phyloP scores from a whole-genome alignment of 2,113 vertebrate species.

The Aleadryas rufinucha region DNA sequence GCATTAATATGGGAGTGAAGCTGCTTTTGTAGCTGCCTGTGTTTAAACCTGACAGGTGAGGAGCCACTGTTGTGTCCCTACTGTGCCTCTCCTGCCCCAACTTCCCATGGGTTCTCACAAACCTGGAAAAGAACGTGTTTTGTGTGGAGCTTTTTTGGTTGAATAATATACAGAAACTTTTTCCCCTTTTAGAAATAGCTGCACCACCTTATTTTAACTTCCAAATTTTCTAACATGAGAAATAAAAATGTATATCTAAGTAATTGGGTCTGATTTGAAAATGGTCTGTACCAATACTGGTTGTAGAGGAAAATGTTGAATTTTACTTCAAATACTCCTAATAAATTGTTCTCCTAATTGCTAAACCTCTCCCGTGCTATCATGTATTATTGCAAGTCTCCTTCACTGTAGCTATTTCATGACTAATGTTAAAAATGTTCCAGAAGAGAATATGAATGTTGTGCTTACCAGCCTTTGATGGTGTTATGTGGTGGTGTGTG shows the following conservation, averaged over 20 bases:
- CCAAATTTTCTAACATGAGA: background rate
- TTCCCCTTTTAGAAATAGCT: background rate
- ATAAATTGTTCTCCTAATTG: background rate
- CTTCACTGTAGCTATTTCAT: background rate
- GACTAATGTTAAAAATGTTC: background rate
- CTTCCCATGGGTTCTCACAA: background rate
- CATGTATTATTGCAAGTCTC: background rate
- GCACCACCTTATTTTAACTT: background rate
- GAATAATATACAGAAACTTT: background rate
- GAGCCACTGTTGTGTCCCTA: background rate
- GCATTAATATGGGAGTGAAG: background rate
- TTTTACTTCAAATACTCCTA: background rate
- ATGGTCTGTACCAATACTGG: rapidly evolving
- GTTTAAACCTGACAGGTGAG: background rate
- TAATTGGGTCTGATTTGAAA: background rate
- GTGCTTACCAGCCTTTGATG: background rate
- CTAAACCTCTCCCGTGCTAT: background rate
- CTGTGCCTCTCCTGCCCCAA: background rate
- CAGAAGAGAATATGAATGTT: background rate
- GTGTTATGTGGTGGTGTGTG: background rate
- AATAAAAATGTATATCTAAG: background rate
- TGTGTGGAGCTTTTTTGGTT: background rate
- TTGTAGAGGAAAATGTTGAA: background rate
- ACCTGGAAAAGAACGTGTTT: background rate
- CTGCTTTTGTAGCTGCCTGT: background rate